Conservation (phyloP, 2,113 vertebrate genomes). For the Dasyornis broadbenti region DNA sequence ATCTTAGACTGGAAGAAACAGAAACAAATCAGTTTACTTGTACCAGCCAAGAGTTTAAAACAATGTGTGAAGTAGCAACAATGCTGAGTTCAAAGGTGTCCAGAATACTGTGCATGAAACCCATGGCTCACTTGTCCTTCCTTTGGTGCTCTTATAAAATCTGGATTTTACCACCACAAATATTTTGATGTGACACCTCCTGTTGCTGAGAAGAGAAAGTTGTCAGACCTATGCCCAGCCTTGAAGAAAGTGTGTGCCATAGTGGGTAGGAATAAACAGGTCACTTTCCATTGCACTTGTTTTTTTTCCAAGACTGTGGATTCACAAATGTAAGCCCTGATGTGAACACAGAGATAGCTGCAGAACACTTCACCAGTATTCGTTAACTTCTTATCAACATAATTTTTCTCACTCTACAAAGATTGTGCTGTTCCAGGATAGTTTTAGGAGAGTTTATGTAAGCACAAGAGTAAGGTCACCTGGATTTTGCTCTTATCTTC, state of each 20-base stretch:
- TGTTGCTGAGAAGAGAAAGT: accelerated
- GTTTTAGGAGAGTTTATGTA: background rate
- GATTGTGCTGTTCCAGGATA: background rate
- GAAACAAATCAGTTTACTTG: background rate
- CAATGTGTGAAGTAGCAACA: accelerated
- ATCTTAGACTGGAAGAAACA: background rate
- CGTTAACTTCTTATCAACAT: background rate
- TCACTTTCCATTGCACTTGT: background rate
- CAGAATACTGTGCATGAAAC: accelerated
- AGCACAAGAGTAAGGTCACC: background rate
- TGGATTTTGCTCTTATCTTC: background rate
- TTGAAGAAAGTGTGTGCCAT: background rate
- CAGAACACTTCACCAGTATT: background rate
- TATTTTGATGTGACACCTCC: background rate
- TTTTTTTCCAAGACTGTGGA: background rate
- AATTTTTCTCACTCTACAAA: background rate
- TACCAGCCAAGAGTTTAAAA: background rate
- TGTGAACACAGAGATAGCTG: background rate
- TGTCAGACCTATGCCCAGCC: background rate
- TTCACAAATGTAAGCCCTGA: background rate
- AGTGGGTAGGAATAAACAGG: background rate
- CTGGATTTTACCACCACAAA: background rate
- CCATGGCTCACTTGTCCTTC: background rate
- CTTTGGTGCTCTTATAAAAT: background rate
- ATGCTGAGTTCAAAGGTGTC: background rate